phyloP scores from a whole-genome alignment of 1,140 invertebrate species.

The Drosophila nikananu region DNA sequence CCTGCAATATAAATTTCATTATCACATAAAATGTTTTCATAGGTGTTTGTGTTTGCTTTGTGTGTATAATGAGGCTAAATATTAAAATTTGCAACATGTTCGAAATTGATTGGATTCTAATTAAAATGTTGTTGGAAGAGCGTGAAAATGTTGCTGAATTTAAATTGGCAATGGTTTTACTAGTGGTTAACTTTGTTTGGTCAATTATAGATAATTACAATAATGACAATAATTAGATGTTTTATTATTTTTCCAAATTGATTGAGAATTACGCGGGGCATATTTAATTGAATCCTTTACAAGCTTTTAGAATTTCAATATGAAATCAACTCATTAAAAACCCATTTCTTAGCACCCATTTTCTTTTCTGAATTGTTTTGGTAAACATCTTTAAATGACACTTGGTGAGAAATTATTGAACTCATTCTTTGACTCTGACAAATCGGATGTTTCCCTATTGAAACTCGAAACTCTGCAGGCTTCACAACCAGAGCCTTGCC shows the following conservation, averaged over 20 bases:
- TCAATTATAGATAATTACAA: no score
- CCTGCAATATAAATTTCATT: constrained; percentile 51
- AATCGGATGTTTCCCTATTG: background rate
- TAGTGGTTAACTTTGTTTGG: constrained; percentile 5
- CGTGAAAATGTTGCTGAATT: background rate
- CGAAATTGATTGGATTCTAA: constrained; percentile 17
- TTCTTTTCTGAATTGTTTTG: background rate
- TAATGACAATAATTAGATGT: background rate
- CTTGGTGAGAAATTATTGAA: constrained; percentile 12
- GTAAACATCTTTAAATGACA: constrained; percentile 11
- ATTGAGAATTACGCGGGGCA: background rate
- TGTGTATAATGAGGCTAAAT: constrained; percentile 21
- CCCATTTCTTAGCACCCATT: background rate
- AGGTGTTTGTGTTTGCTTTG: constrained; percentile 11
- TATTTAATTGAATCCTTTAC: background rate
- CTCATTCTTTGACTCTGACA: constrained; percentile 9
- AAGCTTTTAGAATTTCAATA: background rate
- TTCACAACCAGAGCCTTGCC: constrained; percentile 12
- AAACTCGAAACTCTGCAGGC: background rate
- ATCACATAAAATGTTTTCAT: constrained; percentile 23
- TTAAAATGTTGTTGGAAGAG: constrained; percentile 21
- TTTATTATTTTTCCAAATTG: background rate
- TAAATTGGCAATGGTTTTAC: background rate
- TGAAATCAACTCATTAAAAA: background rate
- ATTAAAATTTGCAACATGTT: constrained; percentile 3